Evolutionary conservation across 2,113 vertebrate species (phyloP), one percentile per base, ranked within the genome.

Genomic region (Gymnocephalus cernua): DNA sequence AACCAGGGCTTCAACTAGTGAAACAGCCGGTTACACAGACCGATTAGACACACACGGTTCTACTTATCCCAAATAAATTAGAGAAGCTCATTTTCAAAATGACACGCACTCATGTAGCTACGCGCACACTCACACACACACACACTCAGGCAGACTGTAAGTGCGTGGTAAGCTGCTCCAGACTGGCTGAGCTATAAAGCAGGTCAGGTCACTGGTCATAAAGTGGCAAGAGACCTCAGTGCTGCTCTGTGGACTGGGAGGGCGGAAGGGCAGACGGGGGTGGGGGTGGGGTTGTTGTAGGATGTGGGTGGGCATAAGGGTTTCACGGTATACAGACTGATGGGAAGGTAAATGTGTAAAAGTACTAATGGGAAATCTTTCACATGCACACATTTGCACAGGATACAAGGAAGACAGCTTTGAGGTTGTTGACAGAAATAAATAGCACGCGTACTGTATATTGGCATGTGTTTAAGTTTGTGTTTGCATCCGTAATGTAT

Each of bases 111-210:
- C 35, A 27, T 23, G 27, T 18, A 38, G 2, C 11, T 15, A 10
- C 29, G 16, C 63, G 15, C 25, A 61, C 59, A 73, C 21, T 50
- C 27, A 79, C 57, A 82, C 27, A 77, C 27, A 79, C 57, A 82
- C 27, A 77, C 57, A 61, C n/a, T 19, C 66, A 51, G 50, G 32
- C 6, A 53, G 53, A 54, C 69, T 82, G 56, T 86, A 86, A 89
- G 88, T 56, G 72, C 59, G 29, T 71, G 68, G 74, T 87, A 80
- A 92, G 85, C 81, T 68, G 83, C 69, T 82, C 85, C 87, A 93
- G 92, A 91, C 87, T 50, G 66, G 59, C 66, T 64, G 25, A 29
- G 82, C 84, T 45, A 72, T 90, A 79, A 90, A 92, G 71, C 77
- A 3, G 82, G 64, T 27, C 70, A 79, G 86, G 80, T 88, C 86